These are phyloP conservation scores for Tigriopus japonicus DNA, from an alignment of 1,140 invertebrate species.

Conservation along the genomic window DNA sequence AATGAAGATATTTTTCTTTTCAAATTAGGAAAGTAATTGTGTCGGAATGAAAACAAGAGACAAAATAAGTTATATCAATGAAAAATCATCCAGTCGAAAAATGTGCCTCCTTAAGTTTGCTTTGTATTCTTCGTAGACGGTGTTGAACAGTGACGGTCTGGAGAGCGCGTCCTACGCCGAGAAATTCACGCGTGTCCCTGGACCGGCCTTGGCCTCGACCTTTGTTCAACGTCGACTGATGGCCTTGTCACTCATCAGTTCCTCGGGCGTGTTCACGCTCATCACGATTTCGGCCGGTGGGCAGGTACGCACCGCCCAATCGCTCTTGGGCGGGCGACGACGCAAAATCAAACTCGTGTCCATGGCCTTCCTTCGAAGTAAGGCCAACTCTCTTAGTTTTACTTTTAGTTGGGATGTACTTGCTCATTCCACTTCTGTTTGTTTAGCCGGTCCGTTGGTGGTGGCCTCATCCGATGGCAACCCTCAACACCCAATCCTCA, in stretches of 20 bases:
- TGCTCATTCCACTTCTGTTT: too few relatives aligned
- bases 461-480: background rate
- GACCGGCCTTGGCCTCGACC: background rate
- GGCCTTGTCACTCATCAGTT: background rate
- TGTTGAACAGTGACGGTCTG: background rate
- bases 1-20: too few relatives aligned
- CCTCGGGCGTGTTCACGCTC: background rate
- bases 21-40: too few relatives aligned
- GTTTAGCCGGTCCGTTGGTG: background rate
- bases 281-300: background rate
- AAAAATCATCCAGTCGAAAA: too few relatives aligned
- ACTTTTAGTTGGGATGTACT: too few relatives aligned
- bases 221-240: background rate
- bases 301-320: too few relatives aligned
- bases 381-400: too few relatives aligned
- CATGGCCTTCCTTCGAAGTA: too few relatives aligned
- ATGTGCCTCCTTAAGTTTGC: too few relatives aligned
- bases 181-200: background rate
- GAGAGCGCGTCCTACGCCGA: background rate
- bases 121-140: too few relatives aligned
- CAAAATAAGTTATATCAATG: too few relatives aligned
- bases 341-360: background rate
- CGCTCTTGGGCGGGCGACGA: background rate
- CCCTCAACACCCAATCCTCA: background rate
- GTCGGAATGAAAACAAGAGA: too few relatives aligned